Conservation (phyloP, 2,888 invertebrate species). For the Orthosia cruda region DNA sequence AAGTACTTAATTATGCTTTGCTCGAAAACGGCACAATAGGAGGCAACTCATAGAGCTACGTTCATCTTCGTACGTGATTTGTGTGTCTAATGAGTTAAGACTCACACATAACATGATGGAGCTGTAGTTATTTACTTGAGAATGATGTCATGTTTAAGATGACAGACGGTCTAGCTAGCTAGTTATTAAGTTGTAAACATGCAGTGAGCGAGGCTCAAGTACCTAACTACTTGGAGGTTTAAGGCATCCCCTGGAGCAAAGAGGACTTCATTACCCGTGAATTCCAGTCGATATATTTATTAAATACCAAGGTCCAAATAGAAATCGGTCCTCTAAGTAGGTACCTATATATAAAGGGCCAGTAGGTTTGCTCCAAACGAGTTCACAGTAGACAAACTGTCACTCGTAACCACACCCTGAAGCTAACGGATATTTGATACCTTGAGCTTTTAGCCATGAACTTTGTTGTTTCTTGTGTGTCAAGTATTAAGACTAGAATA, state of each 20-base stretch:
- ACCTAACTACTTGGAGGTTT: background rate
- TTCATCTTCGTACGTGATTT: constrained; percentile 63
- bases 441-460: constrained; percentile 48
- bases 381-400: constrained; percentile 13
- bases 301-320: background rate
- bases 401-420: constrained; percentile 28
- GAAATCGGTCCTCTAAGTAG: background rate
- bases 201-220: constrained; percentile 5
- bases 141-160: constrained; percentile 56
- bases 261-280: background rate
- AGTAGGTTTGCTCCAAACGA: constrained; percentile 3
- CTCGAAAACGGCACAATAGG: constrained; percentile 65
- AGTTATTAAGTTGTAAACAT: constrained; percentile 21
- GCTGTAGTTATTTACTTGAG: constrained; percentile 49
- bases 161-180: constrained; percentile 22
- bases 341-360: background rate
- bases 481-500: constrained; percentile 27
- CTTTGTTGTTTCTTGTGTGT: constrained; percentile 36
- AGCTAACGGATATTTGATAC: constrained; percentile 35
- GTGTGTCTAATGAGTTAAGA: constrained; percentile 53
- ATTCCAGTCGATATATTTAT: background rate
- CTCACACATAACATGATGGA: constrained; percentile 35
- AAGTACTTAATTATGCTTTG: constrained; percentile 19
- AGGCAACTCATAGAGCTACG: constrained; percentile 48
- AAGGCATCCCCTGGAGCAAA: background rate